These are phyloP conservation scores for Syngnathus typhle DNA, from an alignment of 2,113 vertebrate genomes.

Conservation along the genomic window DNA sequence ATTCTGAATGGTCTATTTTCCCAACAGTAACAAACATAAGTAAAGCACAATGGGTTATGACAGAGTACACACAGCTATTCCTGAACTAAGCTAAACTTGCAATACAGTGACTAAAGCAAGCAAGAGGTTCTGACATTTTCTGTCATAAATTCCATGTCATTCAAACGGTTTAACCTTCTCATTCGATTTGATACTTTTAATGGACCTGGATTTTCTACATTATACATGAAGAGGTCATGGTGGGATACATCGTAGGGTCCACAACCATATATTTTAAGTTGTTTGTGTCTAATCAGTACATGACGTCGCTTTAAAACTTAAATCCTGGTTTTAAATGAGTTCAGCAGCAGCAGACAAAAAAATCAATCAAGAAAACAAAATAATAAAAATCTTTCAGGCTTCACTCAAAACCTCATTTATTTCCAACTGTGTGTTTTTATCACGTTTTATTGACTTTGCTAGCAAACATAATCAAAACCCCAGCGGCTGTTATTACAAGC, in stretches of 20 bases:
- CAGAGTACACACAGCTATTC: too few species aligned
- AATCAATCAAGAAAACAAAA: neutral
- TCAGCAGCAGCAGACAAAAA: neutral
- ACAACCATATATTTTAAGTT: neutral
- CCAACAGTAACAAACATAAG: neutral
- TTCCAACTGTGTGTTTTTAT: constrained; percentile 4
- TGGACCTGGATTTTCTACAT: neutral
- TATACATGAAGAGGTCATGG: neutral
- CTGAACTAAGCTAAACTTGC: too few species aligned
- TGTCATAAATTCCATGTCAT: neutral
- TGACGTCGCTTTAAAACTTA: neutral
- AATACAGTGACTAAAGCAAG: too few species aligned
- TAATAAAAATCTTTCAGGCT: neutral
- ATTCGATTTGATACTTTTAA: neutral
- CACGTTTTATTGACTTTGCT: constrained; percentile 4
- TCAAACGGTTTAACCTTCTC: neutral
- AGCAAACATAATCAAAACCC: constrained; percentile 1
- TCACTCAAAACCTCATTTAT: constrained; percentile 2
- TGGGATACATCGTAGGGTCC: neutral
- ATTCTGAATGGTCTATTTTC: neutral
- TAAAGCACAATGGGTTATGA: too few species aligned
- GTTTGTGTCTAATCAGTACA: neutral
- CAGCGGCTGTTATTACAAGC: neutral
- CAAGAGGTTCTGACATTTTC: neutral
- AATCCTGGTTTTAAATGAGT: neutral